These are phyloP conservation scores for Abscondita cerata DNA, from an alignment of 2,888 invertebrate genomes.

Conservation along the genomic window DNA sequence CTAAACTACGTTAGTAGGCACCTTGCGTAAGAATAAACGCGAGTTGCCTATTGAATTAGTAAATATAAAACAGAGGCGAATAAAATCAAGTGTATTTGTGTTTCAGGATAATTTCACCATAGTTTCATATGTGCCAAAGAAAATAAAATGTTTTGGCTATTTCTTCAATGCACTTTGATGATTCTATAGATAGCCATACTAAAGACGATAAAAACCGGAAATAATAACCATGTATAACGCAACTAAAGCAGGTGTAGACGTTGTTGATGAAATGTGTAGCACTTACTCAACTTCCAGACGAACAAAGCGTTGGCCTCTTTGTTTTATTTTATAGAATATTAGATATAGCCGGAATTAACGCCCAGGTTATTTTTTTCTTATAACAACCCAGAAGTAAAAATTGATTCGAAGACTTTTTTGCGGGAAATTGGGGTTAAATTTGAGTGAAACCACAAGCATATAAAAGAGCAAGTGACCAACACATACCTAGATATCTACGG, in stretches of 20 bases:
- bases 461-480: background rate
- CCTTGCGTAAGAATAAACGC: background rate
- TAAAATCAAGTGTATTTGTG: background rate
- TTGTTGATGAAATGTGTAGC: background rate
- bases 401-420: background rate
- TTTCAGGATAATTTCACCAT: background rate
- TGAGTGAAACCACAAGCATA: background rate
- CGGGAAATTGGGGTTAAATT: background rate
- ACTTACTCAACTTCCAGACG: constrained; percentile 1
- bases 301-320: background rate
- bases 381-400: background rate
- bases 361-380: background rate
- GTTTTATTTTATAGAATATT: no score
- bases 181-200: background rate
- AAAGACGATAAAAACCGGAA: background rate
- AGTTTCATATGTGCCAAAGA: background rate
- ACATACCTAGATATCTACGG: background rate
- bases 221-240: no score
- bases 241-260: background rate
- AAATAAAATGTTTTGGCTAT: background rate
- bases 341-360: background rate
- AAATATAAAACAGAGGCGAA: background rate
- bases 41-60: background rate
- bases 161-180: constrained; percentile 1
- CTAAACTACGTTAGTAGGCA: background rate